These are phyloP conservation scores for Tympanuchus pallidicinctus DNA, from an alignment of 2,113 vertebrate species.

Conservation along the genomic window DNA sequence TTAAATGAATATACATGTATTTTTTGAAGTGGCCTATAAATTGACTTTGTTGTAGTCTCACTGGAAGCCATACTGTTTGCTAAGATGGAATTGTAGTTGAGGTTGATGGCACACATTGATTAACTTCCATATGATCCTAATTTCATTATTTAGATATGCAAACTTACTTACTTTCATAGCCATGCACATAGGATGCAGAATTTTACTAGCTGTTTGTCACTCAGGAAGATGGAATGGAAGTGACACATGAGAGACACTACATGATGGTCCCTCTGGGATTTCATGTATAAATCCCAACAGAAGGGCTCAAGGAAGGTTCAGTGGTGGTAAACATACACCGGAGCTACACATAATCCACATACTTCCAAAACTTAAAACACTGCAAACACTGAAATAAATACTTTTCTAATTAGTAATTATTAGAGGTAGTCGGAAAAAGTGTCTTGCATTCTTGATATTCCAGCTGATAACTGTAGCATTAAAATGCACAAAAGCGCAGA, in stretches of 20 bases:
- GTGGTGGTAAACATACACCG: neutral
- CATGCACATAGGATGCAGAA: neutral
- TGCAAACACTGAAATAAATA: neutral
- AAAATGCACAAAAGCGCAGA: neutral
- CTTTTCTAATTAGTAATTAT: neutral
- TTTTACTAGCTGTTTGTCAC: neutral
- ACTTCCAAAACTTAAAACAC: neutral
- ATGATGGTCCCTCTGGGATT: neutral
- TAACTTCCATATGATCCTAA: neutral
- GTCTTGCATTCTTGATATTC: neutral
- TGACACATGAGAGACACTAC: neutral
- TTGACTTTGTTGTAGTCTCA: neutral
- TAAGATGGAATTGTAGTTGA: neutral
- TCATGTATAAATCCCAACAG: neutral
- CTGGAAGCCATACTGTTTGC: neutral
- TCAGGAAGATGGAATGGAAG: neutral
- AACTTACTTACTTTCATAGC: neutral
- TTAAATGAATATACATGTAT: neutral
- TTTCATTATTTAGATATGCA: neutral
- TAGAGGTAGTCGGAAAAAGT: neutral
- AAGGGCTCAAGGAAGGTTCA: neutral
- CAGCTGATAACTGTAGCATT: neutral
- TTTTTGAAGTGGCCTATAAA: neutral
- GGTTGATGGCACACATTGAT: neutral
- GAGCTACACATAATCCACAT: neutral